Base-by-base conservation (phyloP, 1,140 invertebrate species). In the Eriocheir sinensis region DNA sequence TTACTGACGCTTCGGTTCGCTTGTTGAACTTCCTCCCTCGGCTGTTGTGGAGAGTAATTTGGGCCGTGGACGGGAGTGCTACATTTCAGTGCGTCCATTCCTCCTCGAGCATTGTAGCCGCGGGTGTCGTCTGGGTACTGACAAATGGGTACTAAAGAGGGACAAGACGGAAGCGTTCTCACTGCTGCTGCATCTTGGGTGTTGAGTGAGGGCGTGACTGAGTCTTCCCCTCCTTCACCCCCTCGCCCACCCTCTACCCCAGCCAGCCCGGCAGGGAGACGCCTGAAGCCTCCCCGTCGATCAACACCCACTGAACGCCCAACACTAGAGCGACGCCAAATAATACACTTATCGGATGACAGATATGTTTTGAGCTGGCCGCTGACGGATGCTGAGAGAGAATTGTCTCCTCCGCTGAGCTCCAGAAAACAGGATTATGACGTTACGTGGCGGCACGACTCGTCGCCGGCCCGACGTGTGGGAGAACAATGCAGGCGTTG, bases 401-500 rank as follows among this genome's bases (percentile, higher is more conserved):
- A 72, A 72, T n/a, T 72, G 60, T 72, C 60, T 72, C 53, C 53
- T 72, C 60, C 60, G 27, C 21, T 72, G 60, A 72, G 60, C 60
- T n/a, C 1, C 27, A 72, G 60, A 72, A 72, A n/a, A 72, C 60
- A 72, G 60, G 60, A 72, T 72, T 72, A 72, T 72, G 60, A n/a
- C n/a, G 60, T 72, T 72, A 72, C 60, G 60, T 72, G 21, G 60
- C 27, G 60, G 60, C 60, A 72, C 21, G 60, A 72, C 60, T 72
- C 60, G 60, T 72, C 60, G 60, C 60, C 60, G n/a, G 60, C 27
- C 21, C 27, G 60, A 72, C 60, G 60, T 72, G 60, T 72, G 60
- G 17, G 60, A 72, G 60, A 72, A 72, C 60, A 72, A 72, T 72
- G 60, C 60, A 72, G 60, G 60, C 60, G 60, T 72, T 72, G 60